Percentiles rank a stretch among this genome's conserved stretches.
phyloP scores from a whole-genome alignment of 2,888 invertebrate genomes.

The Pseudoips prasinana region DNA sequence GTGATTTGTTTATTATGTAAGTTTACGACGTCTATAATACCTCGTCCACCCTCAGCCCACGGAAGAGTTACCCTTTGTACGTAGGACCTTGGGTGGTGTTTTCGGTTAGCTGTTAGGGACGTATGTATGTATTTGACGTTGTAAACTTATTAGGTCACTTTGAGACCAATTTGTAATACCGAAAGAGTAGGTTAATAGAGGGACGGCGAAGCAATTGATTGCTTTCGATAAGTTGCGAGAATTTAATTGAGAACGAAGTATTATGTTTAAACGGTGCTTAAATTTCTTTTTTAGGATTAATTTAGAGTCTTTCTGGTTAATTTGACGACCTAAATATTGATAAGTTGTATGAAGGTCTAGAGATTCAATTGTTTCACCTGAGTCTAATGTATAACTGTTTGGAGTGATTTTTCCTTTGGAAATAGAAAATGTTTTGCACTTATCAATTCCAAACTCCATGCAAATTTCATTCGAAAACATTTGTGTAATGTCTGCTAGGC shows the following conservation, averaged over 20 bases:
- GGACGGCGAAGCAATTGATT: too few relatives aligned
- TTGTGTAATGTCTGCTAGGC: slow-evolving; percentile 7
- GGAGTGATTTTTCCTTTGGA: neutral
- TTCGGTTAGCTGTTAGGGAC: too few relatives aligned
- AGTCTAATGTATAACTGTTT: neutral
- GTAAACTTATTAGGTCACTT: too few relatives aligned
- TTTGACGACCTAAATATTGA: neutral
- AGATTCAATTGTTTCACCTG: neutral
- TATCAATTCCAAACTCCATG: slow-evolving; percentile 9
- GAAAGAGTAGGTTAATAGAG: too few relatives aligned
- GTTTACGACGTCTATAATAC: too few relatives aligned
- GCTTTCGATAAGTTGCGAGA: slow-evolving; percentile 2
- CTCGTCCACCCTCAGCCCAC: too few relatives aligned
- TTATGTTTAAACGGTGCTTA: neutral
- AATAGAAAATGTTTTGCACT: slow-evolving; percentile 6
- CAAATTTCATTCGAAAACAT: slow-evolving; percentile 4
- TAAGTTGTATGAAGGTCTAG: neutral
- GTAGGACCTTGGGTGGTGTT: too few relatives aligned
- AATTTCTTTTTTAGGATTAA: neutral
- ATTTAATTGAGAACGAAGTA: neutral
- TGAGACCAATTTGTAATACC: too few relatives aligned
- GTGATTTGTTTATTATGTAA: too few relatives aligned
- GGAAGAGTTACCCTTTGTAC: too few relatives aligned
- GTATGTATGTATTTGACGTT: too few relatives aligned
- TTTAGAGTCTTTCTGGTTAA: neutral